Conservation (phyloP, 2,113 vertebrate genomes). For the Phoxinus phoxinus region DNA sequence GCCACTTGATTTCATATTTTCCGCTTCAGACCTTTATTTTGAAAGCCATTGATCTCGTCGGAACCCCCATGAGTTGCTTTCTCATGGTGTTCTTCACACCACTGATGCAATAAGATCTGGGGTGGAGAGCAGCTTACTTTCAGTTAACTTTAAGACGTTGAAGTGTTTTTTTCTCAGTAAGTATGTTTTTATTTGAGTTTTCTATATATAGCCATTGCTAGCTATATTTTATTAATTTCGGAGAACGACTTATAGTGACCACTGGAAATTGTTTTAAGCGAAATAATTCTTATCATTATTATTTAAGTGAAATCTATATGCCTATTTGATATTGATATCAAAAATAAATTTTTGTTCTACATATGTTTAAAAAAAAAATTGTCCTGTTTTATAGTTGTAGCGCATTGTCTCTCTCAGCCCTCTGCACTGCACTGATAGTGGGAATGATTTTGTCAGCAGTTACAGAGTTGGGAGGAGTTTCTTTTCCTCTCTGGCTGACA, state of each 20-base stretch:
- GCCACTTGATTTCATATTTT: background rate
- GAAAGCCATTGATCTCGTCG: background rate
- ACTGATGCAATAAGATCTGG: background rate
- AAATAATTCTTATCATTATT: background rate
- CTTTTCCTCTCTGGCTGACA: background rate
- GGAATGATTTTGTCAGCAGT: constrained; percentile 43
- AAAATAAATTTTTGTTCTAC: background rate
- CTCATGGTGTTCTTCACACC: background rate
- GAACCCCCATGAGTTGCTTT: background rate
- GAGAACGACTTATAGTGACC: background rate
- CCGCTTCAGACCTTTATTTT: background rate
- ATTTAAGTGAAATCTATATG: background rate
- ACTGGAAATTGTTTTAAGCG: background rate
- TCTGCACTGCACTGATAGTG: background rate
- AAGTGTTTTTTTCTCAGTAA: background rate
- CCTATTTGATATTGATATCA: background rate
- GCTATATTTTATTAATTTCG: background rate
- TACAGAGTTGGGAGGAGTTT: constrained; percentile 12
- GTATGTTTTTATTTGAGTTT: background rate
- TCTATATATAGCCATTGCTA: background rate
- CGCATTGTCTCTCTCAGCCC: background rate
- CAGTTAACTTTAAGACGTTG: background rate
- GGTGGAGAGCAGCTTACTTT: background rate
- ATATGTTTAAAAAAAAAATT: background rate
- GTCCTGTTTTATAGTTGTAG: background rate